Base-by-base conservation (phyloP, 2,797 vertebrate genomes). In the Protosalanx chinensis region DNA sequence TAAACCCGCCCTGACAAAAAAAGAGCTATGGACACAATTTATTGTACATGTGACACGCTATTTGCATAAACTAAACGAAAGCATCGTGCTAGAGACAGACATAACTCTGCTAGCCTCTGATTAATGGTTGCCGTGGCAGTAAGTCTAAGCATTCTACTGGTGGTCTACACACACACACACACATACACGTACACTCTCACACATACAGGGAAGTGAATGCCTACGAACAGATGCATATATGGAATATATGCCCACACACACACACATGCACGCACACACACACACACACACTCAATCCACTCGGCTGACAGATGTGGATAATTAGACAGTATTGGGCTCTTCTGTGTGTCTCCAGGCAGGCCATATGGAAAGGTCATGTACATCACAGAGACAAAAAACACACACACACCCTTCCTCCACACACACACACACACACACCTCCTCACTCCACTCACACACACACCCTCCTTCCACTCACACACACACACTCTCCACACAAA, bases 21-120 rank as follows among this genome's bases (percentile, higher is more conserved):
- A 78, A 78, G 59, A 71, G 69, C 72, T 74, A 72, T 64, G 27
- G 75, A 62, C 0, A 1, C 75, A 78, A 78, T 83, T 63, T 77
- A 83, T 83, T 82, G 79, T 81, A 80, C 69, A 74, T 53, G 78
- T 49, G 49, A 86, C 79, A 64, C 76, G 73, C 71, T 81, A 88
- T 91, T 92, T 89, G 82, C 87, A 89, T 89, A 78, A 76, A 63
- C 76, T 82, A 89, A 88, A 90, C 87, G 78, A 90, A 89, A 87
- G 75, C 56, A 73, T 76, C 82, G 82, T 86, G 84, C 87, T 80
- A 69, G 73, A 78, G 80, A 74, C 72, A 85, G 79, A 84, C 76
- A 49, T 64, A 75, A 74, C 74, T 82, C 72, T 51, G 72, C 81
- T 75, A 73, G 66, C 77, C 41, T 46, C 41, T 73, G 85, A 89